Evolutionary conservation across 2,888 invertebrate genomes (phyloP).

Genomic region (Melikaiella ostensackeni): DNA sequence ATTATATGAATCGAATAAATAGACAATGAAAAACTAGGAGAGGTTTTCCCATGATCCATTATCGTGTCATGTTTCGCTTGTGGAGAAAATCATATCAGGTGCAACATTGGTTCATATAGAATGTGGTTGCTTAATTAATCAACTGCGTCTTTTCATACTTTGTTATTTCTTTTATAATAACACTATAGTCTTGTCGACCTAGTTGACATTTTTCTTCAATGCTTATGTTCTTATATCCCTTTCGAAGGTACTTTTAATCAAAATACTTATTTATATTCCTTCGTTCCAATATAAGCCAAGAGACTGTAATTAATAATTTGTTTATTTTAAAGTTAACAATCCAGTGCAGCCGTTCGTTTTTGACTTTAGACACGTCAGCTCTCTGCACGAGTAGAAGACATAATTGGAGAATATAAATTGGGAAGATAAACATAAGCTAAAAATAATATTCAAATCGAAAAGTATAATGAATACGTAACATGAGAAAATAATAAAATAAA

Average conservation of each 20-base stretch:
- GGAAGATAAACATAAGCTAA: not conserved
- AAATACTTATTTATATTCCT: not conserved
- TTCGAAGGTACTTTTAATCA: not conserved
- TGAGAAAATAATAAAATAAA: not conserved
- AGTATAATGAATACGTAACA: not conserved
- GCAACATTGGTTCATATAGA: not conserved
- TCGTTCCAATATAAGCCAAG: not conserved
- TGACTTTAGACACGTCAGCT: slow-evolving; percentile 3
- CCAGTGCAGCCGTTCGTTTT: slow-evolving; percentile 9
- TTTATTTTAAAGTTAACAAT: not conserved
- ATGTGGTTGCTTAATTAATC: no score
- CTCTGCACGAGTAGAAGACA: slow-evolving; percentile 1
- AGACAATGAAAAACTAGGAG: not conserved
- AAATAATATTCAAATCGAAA: not conserved
- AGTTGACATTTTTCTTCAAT: not conserved
- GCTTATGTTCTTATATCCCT: no score
- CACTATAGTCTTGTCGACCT: not conserved
- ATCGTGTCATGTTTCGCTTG: slow-evolving; percentile 10
- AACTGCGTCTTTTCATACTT: not conserved
- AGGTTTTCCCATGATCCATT: not conserved
- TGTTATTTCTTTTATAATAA: not conserved
- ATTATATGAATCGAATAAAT: not conserved
- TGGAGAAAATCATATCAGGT: not conserved
- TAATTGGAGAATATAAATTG: not conserved
- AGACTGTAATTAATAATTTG: not conserved